These are phyloP conservation scores for Myopa tessellatipennis DNA, from an alignment of 2,888 invertebrate species.

Conservation along the genomic window DNA sequence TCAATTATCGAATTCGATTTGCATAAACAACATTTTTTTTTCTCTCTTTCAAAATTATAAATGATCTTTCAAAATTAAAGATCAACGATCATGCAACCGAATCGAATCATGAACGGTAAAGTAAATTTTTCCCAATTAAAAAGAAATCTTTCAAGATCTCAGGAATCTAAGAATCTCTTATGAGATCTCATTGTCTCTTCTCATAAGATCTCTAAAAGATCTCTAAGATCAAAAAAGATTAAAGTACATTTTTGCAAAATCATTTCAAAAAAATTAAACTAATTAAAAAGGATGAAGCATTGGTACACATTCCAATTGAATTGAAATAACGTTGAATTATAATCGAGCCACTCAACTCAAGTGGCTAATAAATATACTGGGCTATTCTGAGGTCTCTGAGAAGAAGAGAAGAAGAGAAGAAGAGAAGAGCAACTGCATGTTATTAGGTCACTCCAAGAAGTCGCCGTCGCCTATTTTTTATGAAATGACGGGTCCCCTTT, in stretches of 20 bases:
- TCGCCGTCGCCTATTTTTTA: not conserved
- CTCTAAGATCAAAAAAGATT: no score
- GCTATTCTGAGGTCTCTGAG: not conserved
- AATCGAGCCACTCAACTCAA: conserved; percentile 4
- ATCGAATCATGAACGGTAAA: no score
- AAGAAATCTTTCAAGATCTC: no score
- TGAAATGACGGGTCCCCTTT: not conserved
- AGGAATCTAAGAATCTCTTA: no score
- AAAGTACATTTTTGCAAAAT: conserved; percentile 1
- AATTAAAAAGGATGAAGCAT: not conserved
- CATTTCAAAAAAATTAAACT: not conserved
- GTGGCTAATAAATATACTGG: conserved; percentile 17
- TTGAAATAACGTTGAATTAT: not conserved
- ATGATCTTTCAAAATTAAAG: no score
- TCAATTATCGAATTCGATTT: no score
- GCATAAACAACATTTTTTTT: no score
- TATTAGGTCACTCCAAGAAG: not conserved
- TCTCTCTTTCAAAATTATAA: no score
- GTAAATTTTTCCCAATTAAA: no score
- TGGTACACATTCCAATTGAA: not conserved
- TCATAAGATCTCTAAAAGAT: not conserved
- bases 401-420: not conserved
- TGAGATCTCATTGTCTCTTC: no score
- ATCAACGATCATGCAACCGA: no score
- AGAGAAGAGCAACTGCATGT: not conserved